Base-by-base conservation (phyloP, 2,113 vertebrate species). In the Thymallus thymallus region DNA sequence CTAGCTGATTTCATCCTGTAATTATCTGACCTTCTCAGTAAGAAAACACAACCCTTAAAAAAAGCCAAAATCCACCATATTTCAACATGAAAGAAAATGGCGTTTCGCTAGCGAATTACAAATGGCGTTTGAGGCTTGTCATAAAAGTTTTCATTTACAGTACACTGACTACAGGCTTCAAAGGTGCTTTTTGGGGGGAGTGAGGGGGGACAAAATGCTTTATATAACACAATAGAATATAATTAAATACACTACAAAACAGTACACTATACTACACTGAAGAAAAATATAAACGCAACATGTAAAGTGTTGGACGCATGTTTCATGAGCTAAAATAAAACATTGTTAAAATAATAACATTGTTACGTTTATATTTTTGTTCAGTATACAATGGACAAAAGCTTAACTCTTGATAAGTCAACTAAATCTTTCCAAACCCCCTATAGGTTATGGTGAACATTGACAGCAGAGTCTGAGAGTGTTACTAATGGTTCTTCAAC, bases 1-100 rank as follows among this genome's bases (percentile, higher is more conserved):
- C 76, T 77, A 69, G 77, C 79, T 75, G 79, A 81, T 68, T 74
- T 58, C 68, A 77, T 84, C 79, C 82, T 84, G 76, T 84, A 81
- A 84, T 84, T 84, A 81, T 76, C 60, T 63, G 76, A 18, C 32
- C 61, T 74, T 75, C 73, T 58, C 75, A 69, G 10, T 51, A 63
- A 71, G 55, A 58, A 79, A 77, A 68, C 76, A 76, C 71, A 20
- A 63, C 63, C 12, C 67, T 23, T 66, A 68, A 67, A 69, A 67
- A 68, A 66, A 68, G 32, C 74, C 76, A 74, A 81, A 84, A 81
- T 51, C 79, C 72, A 68, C 68, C 62, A 46, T 69, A 75, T 84
- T 73, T 75, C 51, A 71, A 71, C 69, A 64, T 61, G 77, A 76
- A 78, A 76, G 61, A 71, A 74, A n/a, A 71, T 41, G 68, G 35